Conservation (phyloP, 2,797 vertebrate genomes). For the Natrix natrix region DNA sequence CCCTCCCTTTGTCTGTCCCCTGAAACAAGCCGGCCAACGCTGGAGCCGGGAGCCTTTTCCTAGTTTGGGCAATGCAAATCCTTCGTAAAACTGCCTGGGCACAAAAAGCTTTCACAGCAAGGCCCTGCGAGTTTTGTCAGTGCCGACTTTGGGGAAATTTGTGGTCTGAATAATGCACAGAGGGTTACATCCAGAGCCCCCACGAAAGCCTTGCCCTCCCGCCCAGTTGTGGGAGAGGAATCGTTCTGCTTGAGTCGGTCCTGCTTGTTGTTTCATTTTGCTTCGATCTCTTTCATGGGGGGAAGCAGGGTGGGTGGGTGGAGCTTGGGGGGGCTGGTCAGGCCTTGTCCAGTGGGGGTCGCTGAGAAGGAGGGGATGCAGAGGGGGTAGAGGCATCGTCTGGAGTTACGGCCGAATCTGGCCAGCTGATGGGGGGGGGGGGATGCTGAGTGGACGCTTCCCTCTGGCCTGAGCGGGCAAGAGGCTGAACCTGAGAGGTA, state of each 20-base stretch:
- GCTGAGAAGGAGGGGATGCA: neutral
- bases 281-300: too few relatives aligned
- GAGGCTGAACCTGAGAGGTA: neutral
- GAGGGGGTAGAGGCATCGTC: too few relatives aligned
- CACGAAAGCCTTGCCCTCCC: constrained; percentile 16
- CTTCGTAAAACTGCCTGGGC: constrained; percentile 41
- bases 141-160: constrained; percentile 33
- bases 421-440: too few relatives aligned
- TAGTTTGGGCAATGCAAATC: constrained; percentile 28
- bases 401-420: neutral
- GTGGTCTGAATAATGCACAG: constrained; percentile 34
- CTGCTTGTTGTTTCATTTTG: neutral
- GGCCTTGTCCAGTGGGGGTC: neutral
- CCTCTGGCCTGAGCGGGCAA: neutral
- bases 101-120: constrained; percentile 47
- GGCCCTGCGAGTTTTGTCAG: constrained; percentile 52
- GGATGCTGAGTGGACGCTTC: neutral
- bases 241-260: neutral
- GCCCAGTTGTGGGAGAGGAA: neutral
- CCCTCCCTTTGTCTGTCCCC: constrained; percentile 29
- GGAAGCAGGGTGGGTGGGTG: too few relatives aligned
- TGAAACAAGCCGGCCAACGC: constrained; percentile 47
- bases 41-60: constrained; percentile 40
- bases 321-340: neutral
- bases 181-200: neutral